A percentile compares a stretch with the other conserved stretches of the same genome.
These are phyloP conservation scores for Paedocypris sp. DNA, from an alignment of 2,113 vertebrate genomes.

Conservation along the genomic window DNA sequence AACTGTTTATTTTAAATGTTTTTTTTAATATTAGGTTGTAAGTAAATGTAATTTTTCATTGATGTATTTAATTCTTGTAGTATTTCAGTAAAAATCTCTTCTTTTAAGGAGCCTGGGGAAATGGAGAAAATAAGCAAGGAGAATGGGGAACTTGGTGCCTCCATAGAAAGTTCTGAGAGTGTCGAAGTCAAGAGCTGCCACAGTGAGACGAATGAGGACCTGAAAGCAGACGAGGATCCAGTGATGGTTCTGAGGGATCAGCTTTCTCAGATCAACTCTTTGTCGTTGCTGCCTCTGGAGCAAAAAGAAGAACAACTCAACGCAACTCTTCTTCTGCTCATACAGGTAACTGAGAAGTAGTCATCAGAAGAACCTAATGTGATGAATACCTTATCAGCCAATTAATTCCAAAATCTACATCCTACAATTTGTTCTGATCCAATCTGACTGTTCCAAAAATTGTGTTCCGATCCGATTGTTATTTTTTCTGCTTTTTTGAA, in stretches of 20 bases:
- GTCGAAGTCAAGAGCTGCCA: slow-evolving; percentile 38
- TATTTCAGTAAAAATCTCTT: too few species aligned
- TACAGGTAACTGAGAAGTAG: slow-evolving; percentile 51
- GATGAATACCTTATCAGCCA: too few species aligned
- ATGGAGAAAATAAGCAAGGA: slow-evolving; percentile 57
- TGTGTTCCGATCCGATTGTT: too few species aligned
- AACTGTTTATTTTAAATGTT: too few species aligned
- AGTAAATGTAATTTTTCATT: slow-evolving; percentile 2
- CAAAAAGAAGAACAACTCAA: slow-evolving; percentile 39
- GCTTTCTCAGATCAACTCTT: slow-evolving; percentile 41
- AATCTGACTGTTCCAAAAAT: too few species aligned
- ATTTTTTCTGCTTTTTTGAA: too few species aligned
- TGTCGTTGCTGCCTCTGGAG: not conserved
- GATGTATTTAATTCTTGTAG: not conserved
- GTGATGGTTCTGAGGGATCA: slow-evolving; percentile 42
- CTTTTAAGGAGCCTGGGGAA: slow-evolving; percentile 36
- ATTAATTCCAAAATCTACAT: too few species aligned
- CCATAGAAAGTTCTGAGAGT: slow-evolving; percentile 47
- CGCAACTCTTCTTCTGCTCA: slow-evolving; percentile 49
- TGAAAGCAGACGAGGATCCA: slow-evolving; percentile 14
- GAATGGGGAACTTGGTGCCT: slow-evolving; percentile 56
- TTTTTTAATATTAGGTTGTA: not conserved
- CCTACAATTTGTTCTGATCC: too few species aligned
- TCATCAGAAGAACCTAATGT: too few species aligned
- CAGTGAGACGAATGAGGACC: not conserved